Conservation (phyloP, 1,140 invertebrate genomes). For the Coelopa frigida region DNA sequence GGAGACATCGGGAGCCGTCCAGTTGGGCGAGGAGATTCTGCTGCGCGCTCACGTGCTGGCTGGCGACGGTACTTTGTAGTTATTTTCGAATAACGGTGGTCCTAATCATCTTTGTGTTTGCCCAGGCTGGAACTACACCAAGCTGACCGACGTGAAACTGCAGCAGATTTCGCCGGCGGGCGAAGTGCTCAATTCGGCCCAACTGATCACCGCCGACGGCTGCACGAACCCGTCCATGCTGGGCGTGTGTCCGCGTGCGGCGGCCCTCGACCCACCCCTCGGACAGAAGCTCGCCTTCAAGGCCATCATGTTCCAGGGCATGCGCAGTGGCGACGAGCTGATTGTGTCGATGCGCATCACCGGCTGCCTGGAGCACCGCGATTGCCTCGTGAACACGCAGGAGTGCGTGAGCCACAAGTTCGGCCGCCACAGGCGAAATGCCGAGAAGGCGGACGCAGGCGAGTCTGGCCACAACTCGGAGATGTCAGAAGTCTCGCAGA, state of each 20-base stretch:
- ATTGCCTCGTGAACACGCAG: slow-evolving; percentile 46
- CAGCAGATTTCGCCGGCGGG: slow-evolving; percentile 40
- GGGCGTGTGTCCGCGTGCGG: slow-evolving; percentile 49
- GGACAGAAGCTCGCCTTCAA: slow-evolving; percentile 47
- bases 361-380: slow-evolving; percentile 53
- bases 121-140: slow-evolving; percentile 56
- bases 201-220: slow-evolving; percentile 51
- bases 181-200: slow-evolving; percentile 45
- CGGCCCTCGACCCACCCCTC: slow-evolving; percentile 43
- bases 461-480: slow-evolving; percentile 19
- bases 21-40: slow-evolving; percentile 59
- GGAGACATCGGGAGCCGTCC: slow-evolving; percentile 50
- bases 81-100: background rate
- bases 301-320: slow-evolving; percentile 62
- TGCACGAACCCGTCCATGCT: slow-evolving; percentile 54
- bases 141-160: slow-evolving; percentile 53
- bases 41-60: slow-evolving; percentile 52
- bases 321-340: slow-evolving; percentile 56
- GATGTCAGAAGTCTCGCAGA: slow-evolving; percentile 27
- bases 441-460: background rate
- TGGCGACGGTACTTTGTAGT: slow-evolving; percentile 50
- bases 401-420: slow-evolving; percentile 19
- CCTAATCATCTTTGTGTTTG: background rate
- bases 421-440: slow-evolving; percentile 22
- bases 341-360: slow-evolving; percentile 53